phyloP scores from a whole-genome alignment of 1,140 invertebrate species.

The Scaptomyza hsui region DNA sequence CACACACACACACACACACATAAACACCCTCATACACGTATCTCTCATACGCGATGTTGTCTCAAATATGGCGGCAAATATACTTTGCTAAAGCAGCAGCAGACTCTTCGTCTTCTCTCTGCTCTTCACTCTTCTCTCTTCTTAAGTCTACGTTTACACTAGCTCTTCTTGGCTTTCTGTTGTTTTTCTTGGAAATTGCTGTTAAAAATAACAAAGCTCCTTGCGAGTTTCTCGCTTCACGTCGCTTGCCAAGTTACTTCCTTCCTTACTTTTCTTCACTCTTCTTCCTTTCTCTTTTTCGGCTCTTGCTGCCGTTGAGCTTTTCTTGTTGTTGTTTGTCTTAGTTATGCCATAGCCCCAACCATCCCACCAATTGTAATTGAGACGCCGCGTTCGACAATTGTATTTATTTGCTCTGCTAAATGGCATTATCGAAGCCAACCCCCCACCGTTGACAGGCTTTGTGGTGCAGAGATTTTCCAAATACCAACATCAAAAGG shows the following conservation, averaged over 20 bases:
- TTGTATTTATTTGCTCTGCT: conserved; percentile 79
- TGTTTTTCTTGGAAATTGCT: conserved; percentile 81
- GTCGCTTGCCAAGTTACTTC: conserved; percentile 67
- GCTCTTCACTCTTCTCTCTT: conserved; percentile 14
- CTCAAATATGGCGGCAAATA: conserved; percentile 82
- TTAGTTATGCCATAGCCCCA: conserved; percentile 54
- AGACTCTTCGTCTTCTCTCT: conserved; percentile 20
- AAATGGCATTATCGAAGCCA: conserved; percentile 75
- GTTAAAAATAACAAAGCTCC: conserved; percentile 78
- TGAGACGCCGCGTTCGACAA: conserved; percentile 67
- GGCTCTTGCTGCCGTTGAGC: conserved; percentile 19
- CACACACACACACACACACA: conserved; percentile 18
- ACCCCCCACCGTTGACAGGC: conserved; percentile 24
- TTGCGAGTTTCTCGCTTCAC: conserved; percentile 57
- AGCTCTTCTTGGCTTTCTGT: conserved; percentile 50
- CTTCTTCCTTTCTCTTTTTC: neutral
- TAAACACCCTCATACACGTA: conserved; percentile 15
- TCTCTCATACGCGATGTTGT: conserved; percentile 75
- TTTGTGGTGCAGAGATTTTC: conserved; percentile 48
- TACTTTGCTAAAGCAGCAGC: conserved; percentile 66
- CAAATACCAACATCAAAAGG: conserved; percentile 45
- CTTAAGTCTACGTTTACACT: conserved; percentile 7
- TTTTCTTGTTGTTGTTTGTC: conserved; percentile 59
- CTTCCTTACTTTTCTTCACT: conserved; percentile 39
- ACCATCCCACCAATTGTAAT: conserved; percentile 53